Conservation (phyloP, 2,797 vertebrate genomes). For the Tapirus indicus region DNA sequence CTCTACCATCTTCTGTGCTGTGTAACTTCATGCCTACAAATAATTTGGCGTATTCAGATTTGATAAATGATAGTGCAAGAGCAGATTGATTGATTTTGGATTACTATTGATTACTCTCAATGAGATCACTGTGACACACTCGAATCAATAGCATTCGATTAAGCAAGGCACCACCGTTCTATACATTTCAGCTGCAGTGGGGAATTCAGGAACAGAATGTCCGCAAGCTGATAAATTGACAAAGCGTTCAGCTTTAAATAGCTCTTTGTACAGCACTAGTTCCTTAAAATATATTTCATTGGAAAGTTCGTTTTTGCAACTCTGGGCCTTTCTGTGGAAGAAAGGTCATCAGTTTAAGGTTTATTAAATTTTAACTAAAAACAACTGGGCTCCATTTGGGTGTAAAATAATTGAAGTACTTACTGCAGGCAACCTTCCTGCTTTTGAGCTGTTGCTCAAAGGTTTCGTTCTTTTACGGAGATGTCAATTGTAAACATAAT, state of each 20-base stretch:
- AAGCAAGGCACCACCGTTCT: conserved; percentile 83
- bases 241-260: conserved; percentile 86
- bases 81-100: conserved; percentile 90
- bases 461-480: conserved; percentile 89
- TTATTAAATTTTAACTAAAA: conserved; percentile 91
- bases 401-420: conserved; percentile 89
- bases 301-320: conserved; percentile 87
- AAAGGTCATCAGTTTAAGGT: conserved; percentile 89
- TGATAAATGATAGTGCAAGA: conserved; percentile 88
- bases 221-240: conserved; percentile 88
- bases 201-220: conserved; percentile 84
- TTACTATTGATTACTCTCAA: conserved; percentile 91
- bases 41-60: conserved; percentile 88
- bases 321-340: conserved; percentile 84
- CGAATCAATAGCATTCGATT: conserved; percentile 90
- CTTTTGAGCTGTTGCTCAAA: conserved; percentile 86
- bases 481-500: conserved; percentile 91
- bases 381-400: conserved; percentile 88
- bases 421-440: conserved; percentile 89
- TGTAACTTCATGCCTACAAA: conserved; percentile 79
- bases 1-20: conserved; percentile 69
- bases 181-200: conserved; percentile 74
- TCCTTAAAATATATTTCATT: conserved; percentile 87
- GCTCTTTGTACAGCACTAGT: conserved; percentile 87
- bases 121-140: conserved; percentile 89